Base-by-base conservation (phyloP, 2,797 vertebrate species). In the Chromobotia macracanthus region DNA sequence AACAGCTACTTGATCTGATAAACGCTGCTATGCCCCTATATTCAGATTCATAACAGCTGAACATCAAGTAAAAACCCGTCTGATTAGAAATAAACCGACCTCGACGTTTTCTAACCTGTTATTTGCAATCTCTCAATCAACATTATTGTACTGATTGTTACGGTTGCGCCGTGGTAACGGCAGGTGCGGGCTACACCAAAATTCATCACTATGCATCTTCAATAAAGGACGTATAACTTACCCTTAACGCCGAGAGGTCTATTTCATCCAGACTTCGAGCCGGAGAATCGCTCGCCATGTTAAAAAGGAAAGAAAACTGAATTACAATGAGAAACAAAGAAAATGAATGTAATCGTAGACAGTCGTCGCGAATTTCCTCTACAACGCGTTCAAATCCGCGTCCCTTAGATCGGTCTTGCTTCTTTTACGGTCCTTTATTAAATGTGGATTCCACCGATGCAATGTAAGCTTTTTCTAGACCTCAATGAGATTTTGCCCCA, bases 251-350 rank as follows among this genome's bases (percentile, higher is more conserved):
- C 56, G 95, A 95, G 72, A 98, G 95, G 90, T 98, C 96, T 81
- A 97, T 97, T 88, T 97, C 96, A 85, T 96, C 95, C 94, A 96
- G 91, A 90, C 96, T 96, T 86, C 95, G 93, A 77, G 95, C 96
- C 38, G 96, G 96, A 76, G 96, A 97, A 87, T 98, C 97, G 86
- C 95, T 97, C 93, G 96, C 96, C 97, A 97, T 97, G 89, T 94
- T 95, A 86, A 87, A 87, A 90, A 86, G 83, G 86, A 87, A 74
- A 84, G 86, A 80, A 87, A 89, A 79, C 69, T 74, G 75, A 80
- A 69, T 85, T 73, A 64, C 65, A 23, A 35, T 44, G 38, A 58
- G 21, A 79, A 56, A 72, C 61, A 79, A 79, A 79, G 69, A 72
- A 72, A 79, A 63, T 6, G 60, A 53, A n/a, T 53, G 46, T 21